Conservation (phyloP, 2,113 vertebrate genomes). For the Panurus biarmicus region DNA sequence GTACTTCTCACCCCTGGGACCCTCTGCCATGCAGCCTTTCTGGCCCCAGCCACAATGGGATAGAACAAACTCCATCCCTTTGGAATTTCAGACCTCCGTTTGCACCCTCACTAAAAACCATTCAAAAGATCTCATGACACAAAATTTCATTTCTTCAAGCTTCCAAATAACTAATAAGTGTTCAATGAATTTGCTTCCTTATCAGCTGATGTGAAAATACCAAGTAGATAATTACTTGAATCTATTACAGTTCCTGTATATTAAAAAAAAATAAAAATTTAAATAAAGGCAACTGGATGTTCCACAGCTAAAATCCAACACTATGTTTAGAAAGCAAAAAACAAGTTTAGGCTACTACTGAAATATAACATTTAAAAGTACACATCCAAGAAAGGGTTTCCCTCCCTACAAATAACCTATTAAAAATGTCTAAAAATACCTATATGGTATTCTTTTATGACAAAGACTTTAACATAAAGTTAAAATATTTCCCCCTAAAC, state of each 20-base stretch:
- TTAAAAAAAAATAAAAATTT: neutral
- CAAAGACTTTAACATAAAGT: neutral
- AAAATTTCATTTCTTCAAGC: neutral
- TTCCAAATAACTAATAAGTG: neutral
- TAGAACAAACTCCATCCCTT: neutral
- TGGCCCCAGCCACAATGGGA: rapidly evolving
- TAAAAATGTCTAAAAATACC: neutral
- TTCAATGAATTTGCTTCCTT: neutral
- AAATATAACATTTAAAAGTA: neutral
- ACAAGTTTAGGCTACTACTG: neutral
- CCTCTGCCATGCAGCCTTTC: neutral
- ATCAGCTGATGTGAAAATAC: neutral
- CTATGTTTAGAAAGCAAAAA: neutral
- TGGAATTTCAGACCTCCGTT: neutral
- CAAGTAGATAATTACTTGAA: rapidly evolving
- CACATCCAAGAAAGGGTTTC: neutral
- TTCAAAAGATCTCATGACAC: neutral
- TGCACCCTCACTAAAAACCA: neutral
- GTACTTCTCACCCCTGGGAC: neutral
- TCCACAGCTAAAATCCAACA: neutral
- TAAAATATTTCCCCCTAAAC: neutral
- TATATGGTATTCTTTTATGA: neutral
- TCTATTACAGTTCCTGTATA: neutral
- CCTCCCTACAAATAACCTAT: neutral
- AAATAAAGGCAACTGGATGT: neutral